Base-by-base conservation (phyloP, 1,140 invertebrate genomes). In the Antheraea pernyi region DNA sequence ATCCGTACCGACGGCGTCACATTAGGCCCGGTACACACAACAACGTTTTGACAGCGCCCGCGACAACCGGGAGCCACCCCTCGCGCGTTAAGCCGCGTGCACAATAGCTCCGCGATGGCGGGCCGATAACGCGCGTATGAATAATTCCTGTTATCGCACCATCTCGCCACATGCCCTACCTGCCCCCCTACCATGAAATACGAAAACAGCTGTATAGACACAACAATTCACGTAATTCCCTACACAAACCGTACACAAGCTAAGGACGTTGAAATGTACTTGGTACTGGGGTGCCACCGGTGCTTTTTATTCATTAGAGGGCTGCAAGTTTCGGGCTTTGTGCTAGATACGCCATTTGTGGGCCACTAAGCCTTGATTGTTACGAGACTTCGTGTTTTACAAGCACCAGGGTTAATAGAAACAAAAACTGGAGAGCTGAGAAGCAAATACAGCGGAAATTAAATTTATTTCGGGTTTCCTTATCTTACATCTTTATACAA, bases 151-250 rank as follows among this genome's bases (percentile, higher is more conserved):
- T 88, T 91, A 91, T 91, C 89, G 86, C 84, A 65, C 83, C 81
- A 91, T 91, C 89, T 89, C 82, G 84, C 89, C 89, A 91, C 86
- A 91, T 88, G 85, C 85, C 86, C 89, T 88, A 91, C 88, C 88
- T 89, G 89, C 80, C 86, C 82, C 73, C 73, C 66, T 89, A 91
- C 88, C 81, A 91, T 70, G 83, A 73, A 74, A 73, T 76, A 76
- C 72, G 77, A 75, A 84, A 81, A 72, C 75, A 64, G 59, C 72
- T 36, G 46, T 74, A 68, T 68, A 69, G 59, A 76, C 67, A 69
- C 75, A 71, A 85, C 73, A 75, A 65, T 76, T 77, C 71, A 73
- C 80, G 74, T 67, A 63, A 22, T 62, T 76, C 67, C 65, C 36
- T 69, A 73, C 68, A 60, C 59, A 59, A 59, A 72, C 72, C 70